phyloP scores from a whole-genome alignment of 2,797 vertebrate genomes.

The Avahi laniger region DNA sequence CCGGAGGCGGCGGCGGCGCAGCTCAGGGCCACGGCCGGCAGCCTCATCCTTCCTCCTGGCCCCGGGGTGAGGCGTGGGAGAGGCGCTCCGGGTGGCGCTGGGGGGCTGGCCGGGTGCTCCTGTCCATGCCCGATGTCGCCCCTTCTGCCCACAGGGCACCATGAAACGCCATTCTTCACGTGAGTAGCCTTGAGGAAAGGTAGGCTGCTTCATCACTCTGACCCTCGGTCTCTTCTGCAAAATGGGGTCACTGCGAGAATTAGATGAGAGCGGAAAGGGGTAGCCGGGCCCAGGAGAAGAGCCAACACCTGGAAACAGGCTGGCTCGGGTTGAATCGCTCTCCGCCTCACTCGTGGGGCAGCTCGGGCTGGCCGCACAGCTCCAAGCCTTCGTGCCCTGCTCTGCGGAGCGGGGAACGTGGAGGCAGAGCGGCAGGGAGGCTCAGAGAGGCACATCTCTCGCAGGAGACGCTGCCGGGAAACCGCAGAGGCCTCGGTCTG shows the following conservation, averaged over 20 bases:
- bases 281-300: too few species aligned
- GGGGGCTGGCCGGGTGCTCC: fast-evolving
- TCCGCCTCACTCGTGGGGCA: too few species aligned
- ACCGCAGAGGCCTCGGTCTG: constrained; percentile 36
- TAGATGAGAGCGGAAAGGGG: not conserved
- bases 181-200: constrained; percentile 70
- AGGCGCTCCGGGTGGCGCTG: not conserved
- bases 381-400: not conserved
- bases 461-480: constrained; percentile 63
- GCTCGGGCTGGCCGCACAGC: not conserved
- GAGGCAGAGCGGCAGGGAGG: not conserved
- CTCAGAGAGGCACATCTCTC: not conserved
- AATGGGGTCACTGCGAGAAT: not conserved
- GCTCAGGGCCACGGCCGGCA: constrained; percentile 93
- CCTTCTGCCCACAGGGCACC: constrained; percentile 80
- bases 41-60: constrained; percentile 91
- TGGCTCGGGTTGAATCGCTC: not conserved
- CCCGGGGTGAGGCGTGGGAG: constrained; percentile 79
- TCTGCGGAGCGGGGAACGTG: not conserved
- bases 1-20: constrained; percentile 87
- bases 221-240: not conserved
- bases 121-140: not conserved
- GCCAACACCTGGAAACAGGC: not conserved
- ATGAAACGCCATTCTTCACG: constrained; percentile 84
- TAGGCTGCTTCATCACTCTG: not conserved